Evolutionary conservation across 1,140 invertebrate genomes (phyloP), one percentile per base, ranked within the genome.

Genomic region (Muscidifurax raptorellus): DNA sequence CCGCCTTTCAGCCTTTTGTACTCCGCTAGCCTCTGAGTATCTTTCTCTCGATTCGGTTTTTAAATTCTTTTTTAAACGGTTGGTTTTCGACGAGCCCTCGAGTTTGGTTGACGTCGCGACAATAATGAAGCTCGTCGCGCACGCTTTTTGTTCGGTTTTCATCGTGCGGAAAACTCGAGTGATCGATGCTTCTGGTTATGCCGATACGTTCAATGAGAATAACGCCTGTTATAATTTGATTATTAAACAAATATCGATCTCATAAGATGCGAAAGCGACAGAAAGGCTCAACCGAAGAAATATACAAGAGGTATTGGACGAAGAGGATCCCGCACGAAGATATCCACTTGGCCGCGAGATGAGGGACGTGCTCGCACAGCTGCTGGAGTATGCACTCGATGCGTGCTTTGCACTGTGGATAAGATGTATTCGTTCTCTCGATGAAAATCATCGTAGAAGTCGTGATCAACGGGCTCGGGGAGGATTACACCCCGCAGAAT

Each of bases 381-480:
- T 52, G 18, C 15, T 52, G 47, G 18, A 22, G 47, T 52, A 52
- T 52, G 47, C 18, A 52, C 47, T 52, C 15, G 47, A 52, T 52
- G 47, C 47, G 5, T 47, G 44, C 44, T 47, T 47, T 12, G 15
- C 44, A 12, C 44, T 47, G 10, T 18, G 44, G 2, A 47, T 12
- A 47, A 59, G 52, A 3, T 59, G 22, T 22, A 28, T 28, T 30
- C 25, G 25, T 15, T 52, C 22, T 36, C 69, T 81, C n/a, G 32
- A 78, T 32, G 59, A 69, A 71, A 77, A 83, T 78, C 64, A 83
- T 83, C 10, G 32, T 12, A 22, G 10, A 40, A 40, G 32, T 13
- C 59, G 52, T 13, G 44, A 83, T 83, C 82, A 83, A 83, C n/a
- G 25, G 82, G 40, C 71, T 83, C 36, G 74, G n/a, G 27, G 40